Evolutionary conservation across 2,797 vertebrate genomes (phyloP).

Genomic region (Amblyopsis hoosieri): DNA sequence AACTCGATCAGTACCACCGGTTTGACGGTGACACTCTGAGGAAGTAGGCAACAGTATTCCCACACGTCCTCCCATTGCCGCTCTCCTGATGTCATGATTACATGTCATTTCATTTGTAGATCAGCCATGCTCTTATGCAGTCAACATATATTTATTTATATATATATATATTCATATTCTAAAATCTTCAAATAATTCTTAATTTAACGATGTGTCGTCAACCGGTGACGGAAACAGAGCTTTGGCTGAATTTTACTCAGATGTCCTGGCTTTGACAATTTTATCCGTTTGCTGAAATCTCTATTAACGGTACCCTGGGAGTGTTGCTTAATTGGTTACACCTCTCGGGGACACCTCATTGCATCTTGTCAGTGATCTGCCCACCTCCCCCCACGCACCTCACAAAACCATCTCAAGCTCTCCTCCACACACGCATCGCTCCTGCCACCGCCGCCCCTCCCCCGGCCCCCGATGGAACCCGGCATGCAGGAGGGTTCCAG

Average conservation of each 20-base stretch:
- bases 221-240: not conserved
- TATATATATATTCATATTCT: no score
- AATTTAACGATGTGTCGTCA: no score
- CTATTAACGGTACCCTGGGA: slow-evolving; percentile 62
- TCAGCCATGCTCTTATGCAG: no score
- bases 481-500: slow-evolving; percentile 71
- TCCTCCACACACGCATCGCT: slow-evolving; percentile 29
- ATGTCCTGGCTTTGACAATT: slow-evolving; percentile 40
- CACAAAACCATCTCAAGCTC: not conserved
- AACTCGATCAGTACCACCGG: slow-evolving; percentile 37
- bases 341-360: slow-evolving; percentile 71
- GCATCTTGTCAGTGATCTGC: slow-evolving; percentile 68
- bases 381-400: slow-evolving; percentile 15
- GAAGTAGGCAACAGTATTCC: slow-evolving; percentile 49
- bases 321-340: slow-evolving; percentile 78
- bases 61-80: slow-evolving; percentile 45
- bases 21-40: slow-evolving; percentile 57
- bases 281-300: slow-evolving; percentile 54
- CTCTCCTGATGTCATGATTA: slow-evolving; percentile 30
- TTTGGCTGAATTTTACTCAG: not conserved
- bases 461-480: slow-evolving; percentile 58
- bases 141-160: no score
- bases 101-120: not conserved
- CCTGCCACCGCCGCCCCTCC: slow-evolving; percentile 39
- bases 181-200: no score